Conservation (phyloP, 2,797 vertebrate species). For the Geotrypetes seraphini region DNA sequence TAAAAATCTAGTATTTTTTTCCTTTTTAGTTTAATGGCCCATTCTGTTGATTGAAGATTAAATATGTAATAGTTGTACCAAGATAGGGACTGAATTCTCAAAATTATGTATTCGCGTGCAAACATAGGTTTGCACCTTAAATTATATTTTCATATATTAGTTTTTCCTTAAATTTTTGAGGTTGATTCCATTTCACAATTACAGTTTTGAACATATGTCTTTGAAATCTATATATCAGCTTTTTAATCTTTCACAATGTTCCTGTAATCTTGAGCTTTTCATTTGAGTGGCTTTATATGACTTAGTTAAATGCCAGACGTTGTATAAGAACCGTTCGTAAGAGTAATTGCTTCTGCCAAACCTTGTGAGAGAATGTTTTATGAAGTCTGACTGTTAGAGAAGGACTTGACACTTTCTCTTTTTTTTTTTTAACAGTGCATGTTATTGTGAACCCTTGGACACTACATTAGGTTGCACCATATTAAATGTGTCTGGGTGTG, state of each 20-base stretch:
- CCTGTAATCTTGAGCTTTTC: slow-evolving; percentile 27
- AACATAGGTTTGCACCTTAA: too few species aligned
- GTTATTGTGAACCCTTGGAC: slow-evolving; percentile 61
- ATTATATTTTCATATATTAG: too few species aligned
- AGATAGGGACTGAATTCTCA: too few species aligned
- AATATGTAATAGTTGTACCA: too few species aligned
- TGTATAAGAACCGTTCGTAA: slow-evolving; percentile 30
- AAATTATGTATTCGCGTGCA: too few species aligned
- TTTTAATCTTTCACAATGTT: slow-evolving; percentile 25
- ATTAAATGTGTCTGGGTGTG: slow-evolving; percentile 33
- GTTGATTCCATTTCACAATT: too few species aligned
- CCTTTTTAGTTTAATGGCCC: too few species aligned
- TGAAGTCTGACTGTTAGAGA: slow-evolving; percentile 36
- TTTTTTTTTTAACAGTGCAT: slow-evolving; percentile 46
- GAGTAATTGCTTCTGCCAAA: slow-evolving; percentile 40
- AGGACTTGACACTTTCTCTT: too few species aligned
- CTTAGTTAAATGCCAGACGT: slow-evolving; percentile 29
- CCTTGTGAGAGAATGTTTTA: slow-evolving; percentile 34
- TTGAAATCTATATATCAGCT: too few species aligned
- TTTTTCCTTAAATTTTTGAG: too few species aligned
- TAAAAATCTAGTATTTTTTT: too few species aligned
- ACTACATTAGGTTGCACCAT: slow-evolving; percentile 53
- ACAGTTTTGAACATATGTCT: slow-evolving; percentile 2
- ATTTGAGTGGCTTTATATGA: slow-evolving; percentile 26
- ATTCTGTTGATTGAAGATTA: too few species aligned